Base-by-base conservation (phyloP, 2,797 vertebrate genomes). In the Epinephelus coioides region DNA sequence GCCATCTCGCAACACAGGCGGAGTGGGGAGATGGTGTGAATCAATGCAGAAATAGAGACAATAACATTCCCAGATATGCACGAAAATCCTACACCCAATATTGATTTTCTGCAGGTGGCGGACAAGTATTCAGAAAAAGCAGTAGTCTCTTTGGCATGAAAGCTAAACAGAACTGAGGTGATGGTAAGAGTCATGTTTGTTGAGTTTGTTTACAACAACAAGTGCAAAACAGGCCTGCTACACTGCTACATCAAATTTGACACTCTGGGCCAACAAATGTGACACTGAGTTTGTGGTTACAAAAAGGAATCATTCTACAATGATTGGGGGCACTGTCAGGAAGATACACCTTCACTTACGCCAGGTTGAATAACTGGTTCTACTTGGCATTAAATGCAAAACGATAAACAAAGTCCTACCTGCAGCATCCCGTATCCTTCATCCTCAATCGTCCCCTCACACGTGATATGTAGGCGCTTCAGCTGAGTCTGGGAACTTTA, bases 381-480 rank as follows among this genome's bases (percentile, higher is more conserved):
- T 47, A 49, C 5, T 19, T 64, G 27, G 46, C 10, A 54, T 54
- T 49, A 19, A 10, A 60, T 54, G 17, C 5, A 62, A 72, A 77
- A 63, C 5, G 47, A 12, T 38, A 53, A 73, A 78, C 8, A 10
- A 79, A 76, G 59, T 76, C 94, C 85, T 86, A 99, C 98, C 97
- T 99, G 98, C n/a, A 99, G 92, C 98, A 99, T 98, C 44, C 97
- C 98, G 44, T 95, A 96, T 46, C 98, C 98, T 62, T 96, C 94
- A 68, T 96, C 96, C 92, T 99, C 98, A 25, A 99, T 99, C 8
- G 97, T 98, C 51, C 98, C 98, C 88, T 97, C 94, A 53, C 95
- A 97, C 13, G 97, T 97, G 89, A 99, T 96, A 66, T 99, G 97
- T 57, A 99, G 88, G 44, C 93, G 95, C 18, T 95, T 96, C 23